Percentiles rank a stretch among this genome's conserved stretches.
phyloP scores from a whole-genome alignment of 2,797 vertebrate genomes.

The Siniperca undulata region DNA sequence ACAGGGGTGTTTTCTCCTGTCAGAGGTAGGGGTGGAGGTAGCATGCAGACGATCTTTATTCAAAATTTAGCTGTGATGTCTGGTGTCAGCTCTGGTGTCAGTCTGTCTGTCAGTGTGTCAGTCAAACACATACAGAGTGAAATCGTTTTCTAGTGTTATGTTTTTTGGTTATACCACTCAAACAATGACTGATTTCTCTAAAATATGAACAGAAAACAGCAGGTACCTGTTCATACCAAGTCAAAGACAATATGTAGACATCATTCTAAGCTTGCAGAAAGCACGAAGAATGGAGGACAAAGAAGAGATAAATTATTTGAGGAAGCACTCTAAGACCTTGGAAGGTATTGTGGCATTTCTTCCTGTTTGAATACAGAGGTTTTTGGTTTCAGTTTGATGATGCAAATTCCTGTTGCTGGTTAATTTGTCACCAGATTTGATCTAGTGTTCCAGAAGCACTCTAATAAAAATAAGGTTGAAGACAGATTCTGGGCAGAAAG shows the following conservation, averaged over 20 bases:
- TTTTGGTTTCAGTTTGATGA: conserved; percentile 30
- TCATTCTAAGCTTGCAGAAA: conserved; percentile 7
- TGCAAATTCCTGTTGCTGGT: background rate
- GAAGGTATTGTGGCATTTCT: conserved; percentile 1
- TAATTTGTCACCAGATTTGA: conserved; percentile 37
- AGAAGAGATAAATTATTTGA: background rate
- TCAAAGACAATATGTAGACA: background rate
- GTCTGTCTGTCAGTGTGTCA: conserved; percentile 1
- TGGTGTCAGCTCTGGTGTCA: conserved; percentile 6
- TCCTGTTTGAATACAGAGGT: conserved; percentile 17
- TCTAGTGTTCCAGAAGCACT: conserved; percentile 15
- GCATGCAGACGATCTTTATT: conserved; percentile 21
- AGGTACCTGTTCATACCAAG: background rate
- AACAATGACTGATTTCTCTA: conserved; percentile 18
- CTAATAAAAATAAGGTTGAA: background rate
- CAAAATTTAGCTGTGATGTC: conserved; percentile 26
- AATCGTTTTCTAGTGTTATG: background rate
- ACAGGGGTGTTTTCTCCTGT: conserved; percentile 5
- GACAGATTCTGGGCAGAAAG: conserved; percentile 8
- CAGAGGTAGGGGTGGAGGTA: conserved; percentile 16
- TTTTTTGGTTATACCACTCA: background rate
- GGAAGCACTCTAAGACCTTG: background rate
- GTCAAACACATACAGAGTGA: conserved; percentile 8
- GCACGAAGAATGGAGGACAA: background rate
- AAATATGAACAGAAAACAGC: conserved; percentile 17